Evolutionary conservation across 2,113 vertebrate species (phyloP).

Genomic region (Labeo rohita): DNA sequence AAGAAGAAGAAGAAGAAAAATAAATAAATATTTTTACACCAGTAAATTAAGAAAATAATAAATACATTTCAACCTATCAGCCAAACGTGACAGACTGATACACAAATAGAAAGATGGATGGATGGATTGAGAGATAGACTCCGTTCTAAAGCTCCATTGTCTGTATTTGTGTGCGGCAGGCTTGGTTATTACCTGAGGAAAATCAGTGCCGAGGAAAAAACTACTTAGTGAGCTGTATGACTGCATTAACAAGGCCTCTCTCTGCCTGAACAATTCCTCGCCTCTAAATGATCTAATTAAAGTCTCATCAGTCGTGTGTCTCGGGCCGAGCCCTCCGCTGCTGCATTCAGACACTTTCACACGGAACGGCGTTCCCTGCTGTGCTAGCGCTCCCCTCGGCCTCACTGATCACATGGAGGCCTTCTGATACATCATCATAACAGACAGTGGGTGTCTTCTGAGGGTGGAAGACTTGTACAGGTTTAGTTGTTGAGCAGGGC

Average conservation of each 20-base stretch:
- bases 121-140: not conserved
- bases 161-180: slow-evolving; percentile 33
- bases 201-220: slow-evolving; percentile 34
- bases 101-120: not conserved
- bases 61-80: not conserved
- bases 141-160: not conserved
- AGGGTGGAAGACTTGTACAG: slow-evolving; percentile 20
- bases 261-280: slow-evolving; percentile 56
- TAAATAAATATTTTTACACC: not conserved
- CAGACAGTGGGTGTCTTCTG: slow-evolving; percentile 37
- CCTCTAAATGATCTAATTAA: slow-evolving; percentile 62
- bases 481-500: slow-evolving; percentile 7
- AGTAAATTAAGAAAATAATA: no score
- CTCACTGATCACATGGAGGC: slow-evolving; percentile 32
- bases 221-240: slow-evolving; percentile 52
- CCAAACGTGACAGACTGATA: not conserved
- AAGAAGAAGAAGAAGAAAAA: not conserved
- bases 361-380: slow-evolving; percentile 21
- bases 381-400: slow-evolving; percentile 18
- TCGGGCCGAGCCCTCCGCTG: slow-evolving; percentile 45
- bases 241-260: slow-evolving; percentile 56
- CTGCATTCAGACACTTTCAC: slow-evolving; percentile 44
- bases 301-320: slow-evolving; percentile 57
- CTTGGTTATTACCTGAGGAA: slow-evolving; percentile 45
- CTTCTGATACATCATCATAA: slow-evolving; percentile 46